phyloP scores from a whole-genome alignment of 2,797 vertebrate genomes.

The Bradypodion ventrale region DNA sequence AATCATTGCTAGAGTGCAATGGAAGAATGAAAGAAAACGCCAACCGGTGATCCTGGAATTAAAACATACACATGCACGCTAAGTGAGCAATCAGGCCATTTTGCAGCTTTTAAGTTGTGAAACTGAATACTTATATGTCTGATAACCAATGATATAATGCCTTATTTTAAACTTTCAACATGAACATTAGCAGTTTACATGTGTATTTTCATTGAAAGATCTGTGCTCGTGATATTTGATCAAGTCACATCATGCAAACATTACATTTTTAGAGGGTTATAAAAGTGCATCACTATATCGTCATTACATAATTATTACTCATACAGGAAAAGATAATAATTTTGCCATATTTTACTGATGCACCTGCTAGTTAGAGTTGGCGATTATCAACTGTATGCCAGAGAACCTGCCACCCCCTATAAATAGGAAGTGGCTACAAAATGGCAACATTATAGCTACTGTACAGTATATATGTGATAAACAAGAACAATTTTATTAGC shows the following conservation, averaged over 20 bases:
- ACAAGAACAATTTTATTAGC: neutral
- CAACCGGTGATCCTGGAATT: slow-evolving; percentile 29
- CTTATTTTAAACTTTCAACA: neutral
- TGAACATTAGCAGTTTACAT: neutral
- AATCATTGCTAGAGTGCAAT: slow-evolving; percentile 67
- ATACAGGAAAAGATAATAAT: no score
- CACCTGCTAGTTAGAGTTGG: neutral
- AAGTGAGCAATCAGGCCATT: neutral
- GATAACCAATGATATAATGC: neutral
- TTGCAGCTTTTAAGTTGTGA: neutral
- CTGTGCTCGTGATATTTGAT: neutral
- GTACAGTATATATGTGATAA: neutral
- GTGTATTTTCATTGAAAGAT: slow-evolving; percentile 6
- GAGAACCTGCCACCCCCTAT: neutral
- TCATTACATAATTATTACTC: neutral
- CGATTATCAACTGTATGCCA: neutral
- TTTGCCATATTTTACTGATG: neutral
- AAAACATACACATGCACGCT: slow-evolving; percentile 5
- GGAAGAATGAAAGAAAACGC: slow-evolving; percentile 33
- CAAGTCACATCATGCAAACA: neutral
- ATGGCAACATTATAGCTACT: neutral
- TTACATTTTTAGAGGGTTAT: neutral
- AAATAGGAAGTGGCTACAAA: neutral
- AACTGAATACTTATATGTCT: neutral
- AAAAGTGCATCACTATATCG: neutral